A percentile compares a stretch with the other conserved stretches of the same genome.
Evolutionary conservation across 2,113 vertebrate species (phyloP).

Genomic region (Lynx canadensis): DNA sequence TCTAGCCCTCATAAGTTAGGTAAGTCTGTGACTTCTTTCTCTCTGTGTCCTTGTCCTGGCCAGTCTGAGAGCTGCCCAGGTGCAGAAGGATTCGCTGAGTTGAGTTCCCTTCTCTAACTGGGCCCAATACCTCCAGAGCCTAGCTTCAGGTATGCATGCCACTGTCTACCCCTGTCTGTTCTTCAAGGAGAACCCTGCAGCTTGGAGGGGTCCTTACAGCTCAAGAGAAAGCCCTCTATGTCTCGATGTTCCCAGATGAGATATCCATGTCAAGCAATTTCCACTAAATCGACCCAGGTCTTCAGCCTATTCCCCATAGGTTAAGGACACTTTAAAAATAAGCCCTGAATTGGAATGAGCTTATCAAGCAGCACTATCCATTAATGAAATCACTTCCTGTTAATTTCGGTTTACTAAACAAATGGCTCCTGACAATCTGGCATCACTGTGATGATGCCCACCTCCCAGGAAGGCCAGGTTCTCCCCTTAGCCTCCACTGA

Average conservation of each 20-base stretch:
- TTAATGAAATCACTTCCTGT: constrained; percentile 54
- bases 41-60: neutral
- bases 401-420: constrained; percentile 44
- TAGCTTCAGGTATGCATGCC: too few relatives aligned
- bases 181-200: neutral
- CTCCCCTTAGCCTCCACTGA: neutral
- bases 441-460: neutral
- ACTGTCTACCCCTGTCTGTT: neutral
- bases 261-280: neutral
- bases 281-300: neutral
- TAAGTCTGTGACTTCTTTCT: neutral
- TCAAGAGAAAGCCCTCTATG: neutral
- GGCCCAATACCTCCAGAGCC: neutral
- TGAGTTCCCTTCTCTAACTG: neutral
- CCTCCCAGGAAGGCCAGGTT: neutral
- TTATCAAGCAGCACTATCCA: neutral
- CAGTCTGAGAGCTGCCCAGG: neutral
- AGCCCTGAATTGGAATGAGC: neutral
- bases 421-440: neutral
- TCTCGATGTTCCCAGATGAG: neutral
- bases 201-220: neutral
- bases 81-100: neutral
- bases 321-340: constrained; percentile 19
- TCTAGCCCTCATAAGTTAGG: neutral
- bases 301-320: neutral